phyloP scores from a whole-genome alignment of 1,140 invertebrate species.

The Hormaphis cornu region DNA sequence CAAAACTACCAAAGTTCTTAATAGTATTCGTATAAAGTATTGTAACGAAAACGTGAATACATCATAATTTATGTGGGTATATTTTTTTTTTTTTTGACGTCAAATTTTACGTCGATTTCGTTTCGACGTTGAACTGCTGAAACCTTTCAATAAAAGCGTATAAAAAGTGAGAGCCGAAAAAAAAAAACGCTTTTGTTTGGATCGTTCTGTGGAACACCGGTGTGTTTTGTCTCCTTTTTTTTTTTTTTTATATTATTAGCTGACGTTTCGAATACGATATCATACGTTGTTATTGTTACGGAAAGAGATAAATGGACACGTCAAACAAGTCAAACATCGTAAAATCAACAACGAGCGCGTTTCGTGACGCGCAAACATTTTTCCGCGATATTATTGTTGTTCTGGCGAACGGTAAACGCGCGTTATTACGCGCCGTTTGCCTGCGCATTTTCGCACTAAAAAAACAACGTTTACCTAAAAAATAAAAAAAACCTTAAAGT shows the following conservation, averaged over 20 bases:
- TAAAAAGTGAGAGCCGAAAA: background rate
- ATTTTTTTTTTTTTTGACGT: background rate
- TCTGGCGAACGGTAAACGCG: background rate
- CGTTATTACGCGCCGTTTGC: no score
- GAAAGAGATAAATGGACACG: background rate
- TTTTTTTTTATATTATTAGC: background rate
- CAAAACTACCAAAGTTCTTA: no score
- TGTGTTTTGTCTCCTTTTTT: background rate
- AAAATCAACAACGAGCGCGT: conserved; percentile 13
- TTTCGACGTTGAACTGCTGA: conserved; percentile 4
- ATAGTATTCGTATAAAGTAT: no score
- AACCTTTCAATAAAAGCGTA: background rate
- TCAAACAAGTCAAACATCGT: conserved; percentile 1
- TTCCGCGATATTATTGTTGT: background rate
- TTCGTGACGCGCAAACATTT: background rate
- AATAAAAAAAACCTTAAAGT: no score
- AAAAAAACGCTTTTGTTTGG: conserved; percentile 15
- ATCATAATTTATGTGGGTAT: background rate
- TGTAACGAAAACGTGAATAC: background rate
- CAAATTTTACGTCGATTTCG: conserved; percentile 2
- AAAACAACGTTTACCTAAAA: no score
- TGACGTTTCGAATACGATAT: conserved; percentile 17
- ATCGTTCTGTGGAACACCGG: background rate
- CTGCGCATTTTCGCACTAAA: no score
- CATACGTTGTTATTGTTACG: background rate